These are phyloP conservation scores for Silurus lanzhouensis DNA, from an alignment of 2,797 vertebrate genomes.

Conservation along the genomic window DNA sequence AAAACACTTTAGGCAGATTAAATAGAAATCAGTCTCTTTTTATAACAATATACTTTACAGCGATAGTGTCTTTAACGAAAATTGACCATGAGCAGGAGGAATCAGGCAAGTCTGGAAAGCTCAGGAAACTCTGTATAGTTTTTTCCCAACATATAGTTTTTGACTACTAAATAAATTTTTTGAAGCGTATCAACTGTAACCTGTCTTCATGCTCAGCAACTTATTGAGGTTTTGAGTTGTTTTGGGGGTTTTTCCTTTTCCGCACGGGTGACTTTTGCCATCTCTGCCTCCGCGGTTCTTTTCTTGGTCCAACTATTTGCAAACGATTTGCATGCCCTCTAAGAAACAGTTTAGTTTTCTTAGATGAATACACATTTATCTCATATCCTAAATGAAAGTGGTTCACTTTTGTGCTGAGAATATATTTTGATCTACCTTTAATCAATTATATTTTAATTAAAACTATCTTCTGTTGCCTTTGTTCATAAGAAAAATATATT, in stretches of 20 bases:
- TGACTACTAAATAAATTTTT: neutral
- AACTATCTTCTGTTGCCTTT: neutral
- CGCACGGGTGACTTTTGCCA: slow-evolving; percentile 11
- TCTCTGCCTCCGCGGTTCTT: no score
- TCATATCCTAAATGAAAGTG: neutral
- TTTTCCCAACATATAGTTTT: neutral
- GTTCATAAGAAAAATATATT: neutral
- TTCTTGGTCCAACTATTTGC: neutral
- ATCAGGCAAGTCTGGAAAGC: neutral
- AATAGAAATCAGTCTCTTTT: neutral
- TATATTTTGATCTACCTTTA: neutral
- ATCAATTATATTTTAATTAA: neutral
- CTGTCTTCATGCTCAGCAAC: neutral
- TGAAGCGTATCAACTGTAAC: neutral
- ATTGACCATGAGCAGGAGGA: neutral
- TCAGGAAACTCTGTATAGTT: neutral
- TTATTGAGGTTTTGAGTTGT: slow-evolving; percentile 1
- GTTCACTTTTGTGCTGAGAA: neutral
- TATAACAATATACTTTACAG: neutral
- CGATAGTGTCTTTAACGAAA: neutral
- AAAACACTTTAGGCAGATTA: neutral
- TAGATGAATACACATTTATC: neutral
- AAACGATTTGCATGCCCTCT: neutral
- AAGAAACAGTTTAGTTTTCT: neutral
- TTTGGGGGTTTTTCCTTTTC: neutral